Percentiles rank a stretch among this genome's conserved stretches.
Evolutionary conservation across 2,797 vertebrate species (phyloP).

Genomic region (Dendrocincla tyrannina): DNA sequence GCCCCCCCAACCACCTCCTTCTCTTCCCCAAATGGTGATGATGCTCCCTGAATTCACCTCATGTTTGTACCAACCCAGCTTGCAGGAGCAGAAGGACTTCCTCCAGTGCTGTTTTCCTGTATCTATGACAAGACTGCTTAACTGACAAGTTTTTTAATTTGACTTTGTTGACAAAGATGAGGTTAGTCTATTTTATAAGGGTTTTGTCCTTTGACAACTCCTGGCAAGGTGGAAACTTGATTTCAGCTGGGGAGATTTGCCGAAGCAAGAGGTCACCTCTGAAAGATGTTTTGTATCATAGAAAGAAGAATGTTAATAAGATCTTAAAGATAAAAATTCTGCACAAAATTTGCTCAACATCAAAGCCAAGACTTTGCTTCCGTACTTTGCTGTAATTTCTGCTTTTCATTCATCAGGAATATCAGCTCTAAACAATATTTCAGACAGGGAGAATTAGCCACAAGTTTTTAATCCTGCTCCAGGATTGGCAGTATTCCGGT

Average conservation of each 20-base stretch:
- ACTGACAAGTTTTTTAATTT: not conserved
- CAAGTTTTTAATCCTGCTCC: not conserved
- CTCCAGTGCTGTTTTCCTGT: not conserved
- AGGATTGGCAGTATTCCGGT: not conserved
- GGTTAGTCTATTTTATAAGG: not conserved
- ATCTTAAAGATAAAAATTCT: not conserved
- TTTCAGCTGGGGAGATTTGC: not conserved
- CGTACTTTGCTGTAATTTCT: not conserved
- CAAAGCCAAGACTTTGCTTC: not conserved
- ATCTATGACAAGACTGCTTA: not conserved
- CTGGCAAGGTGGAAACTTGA: not conserved
- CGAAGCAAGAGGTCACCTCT: not conserved
- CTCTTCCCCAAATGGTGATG: not conserved
- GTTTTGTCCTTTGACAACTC: not conserved
- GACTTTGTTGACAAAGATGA: not conserved
- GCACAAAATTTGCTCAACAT: not conserved
- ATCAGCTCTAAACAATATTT: not conserved
- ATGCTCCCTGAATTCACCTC: rapidly evolving
- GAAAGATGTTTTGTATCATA: not conserved
- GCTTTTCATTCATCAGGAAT: not conserved
- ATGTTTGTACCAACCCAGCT: not conserved
- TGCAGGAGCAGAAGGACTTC: not conserved
- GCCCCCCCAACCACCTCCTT: not conserved
- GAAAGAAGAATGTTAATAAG: not conserved
- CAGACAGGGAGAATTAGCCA: not conserved